phyloP scores from a whole-genome alignment of 2,888 invertebrate genomes.

The Archips xylosteana region DNA sequence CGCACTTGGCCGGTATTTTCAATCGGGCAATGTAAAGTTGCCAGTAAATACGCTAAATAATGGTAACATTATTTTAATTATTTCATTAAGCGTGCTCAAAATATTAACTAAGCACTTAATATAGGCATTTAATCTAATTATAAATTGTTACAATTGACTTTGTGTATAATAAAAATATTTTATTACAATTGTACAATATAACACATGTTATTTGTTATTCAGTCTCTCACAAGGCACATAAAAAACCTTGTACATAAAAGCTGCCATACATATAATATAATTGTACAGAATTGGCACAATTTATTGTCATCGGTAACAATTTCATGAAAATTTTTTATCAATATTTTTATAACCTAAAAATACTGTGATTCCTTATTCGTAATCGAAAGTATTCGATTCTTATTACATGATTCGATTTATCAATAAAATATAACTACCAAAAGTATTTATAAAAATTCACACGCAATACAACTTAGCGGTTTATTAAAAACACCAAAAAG shows the following conservation, averaged over 20 bases:
- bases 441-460: not conserved
- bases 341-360: constrained; percentile 38
- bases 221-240: constrained; percentile 76
- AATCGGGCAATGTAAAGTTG: constrained; percentile 56
- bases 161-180: constrained; percentile 25
- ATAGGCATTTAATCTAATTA: constrained; percentile 27
- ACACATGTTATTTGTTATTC: constrained; percentile 46
- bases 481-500: not conserved
- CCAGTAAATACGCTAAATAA: constrained; percentile 46
- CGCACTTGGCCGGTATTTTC: constrained; percentile 48
- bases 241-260: constrained; percentile 48
- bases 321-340: constrained; percentile 9
- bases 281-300: constrained; percentile 38
- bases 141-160: constrained; percentile 28
- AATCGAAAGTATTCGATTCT: constrained; percentile 11
- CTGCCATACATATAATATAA: constrained; percentile 49
- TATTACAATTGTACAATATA: constrained; percentile 37
- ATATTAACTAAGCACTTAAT: constrained; percentile 31
- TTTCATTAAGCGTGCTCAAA: constrained; percentile 32
- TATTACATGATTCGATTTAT: constrained; percentile 4
- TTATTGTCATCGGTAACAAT: constrained; percentile 33
- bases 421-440: constrained; percentile 13
- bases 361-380: constrained; percentile 32
- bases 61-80: constrained; percentile 57
- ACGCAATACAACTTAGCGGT: not conserved